Conservation (phyloP, 35 echinoderm and acorn worm species). For the Acanthaster planci region DNA sequence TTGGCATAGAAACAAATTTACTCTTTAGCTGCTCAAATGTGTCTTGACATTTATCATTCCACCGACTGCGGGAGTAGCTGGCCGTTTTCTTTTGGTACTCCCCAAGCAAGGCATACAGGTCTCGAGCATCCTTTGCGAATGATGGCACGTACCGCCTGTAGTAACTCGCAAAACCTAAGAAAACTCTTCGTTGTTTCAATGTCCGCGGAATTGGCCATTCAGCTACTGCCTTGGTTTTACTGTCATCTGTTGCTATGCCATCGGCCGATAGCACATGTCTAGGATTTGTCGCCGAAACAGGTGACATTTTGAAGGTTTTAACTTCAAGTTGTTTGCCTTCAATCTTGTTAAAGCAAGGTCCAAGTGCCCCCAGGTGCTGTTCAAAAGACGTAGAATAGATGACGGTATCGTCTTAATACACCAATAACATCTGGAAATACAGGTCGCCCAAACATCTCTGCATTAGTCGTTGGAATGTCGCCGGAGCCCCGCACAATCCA, state of each 20-base stretch:
- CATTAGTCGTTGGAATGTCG: constrained; percentile 42
- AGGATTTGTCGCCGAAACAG: constrained; percentile 14
- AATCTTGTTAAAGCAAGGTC: constrained; percentile 32
- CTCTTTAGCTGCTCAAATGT: constrained; percentile 45
- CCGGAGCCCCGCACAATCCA: constrained; percentile 45
- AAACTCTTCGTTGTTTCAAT: constrained; percentile 28
- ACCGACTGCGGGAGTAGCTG: not conserved
- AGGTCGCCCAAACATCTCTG: not conserved
- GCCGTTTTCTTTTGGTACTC: not conserved
- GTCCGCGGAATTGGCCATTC: constrained; percentile 32
- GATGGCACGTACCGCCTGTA: constrained; percentile 63
- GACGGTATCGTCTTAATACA: constrained; percentile 51
- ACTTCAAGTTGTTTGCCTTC: constrained; percentile 14
- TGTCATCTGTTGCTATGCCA: constrained; percentile 28
- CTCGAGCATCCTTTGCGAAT: constrained; percentile 63
- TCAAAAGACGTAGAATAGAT: constrained; percentile 25
- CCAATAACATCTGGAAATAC: constrained; percentile 19
- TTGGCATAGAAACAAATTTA: constrained; percentile 1
- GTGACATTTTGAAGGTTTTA: constrained; percentile 51
- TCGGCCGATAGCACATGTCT: constrained; percentile 36
- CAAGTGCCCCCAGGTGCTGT: not conserved
- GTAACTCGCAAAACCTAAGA: constrained; percentile 68
- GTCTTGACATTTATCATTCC: not conserved
- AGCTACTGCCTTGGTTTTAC: constrained; percentile 26
- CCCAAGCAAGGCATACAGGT: constrained; percentile 54